A percentile compares a stretch with the other conserved stretches of the same genome.
phyloP scores from a whole-genome alignment of 2,888 invertebrate genomes.

The Ernsta delagoae region DNA sequence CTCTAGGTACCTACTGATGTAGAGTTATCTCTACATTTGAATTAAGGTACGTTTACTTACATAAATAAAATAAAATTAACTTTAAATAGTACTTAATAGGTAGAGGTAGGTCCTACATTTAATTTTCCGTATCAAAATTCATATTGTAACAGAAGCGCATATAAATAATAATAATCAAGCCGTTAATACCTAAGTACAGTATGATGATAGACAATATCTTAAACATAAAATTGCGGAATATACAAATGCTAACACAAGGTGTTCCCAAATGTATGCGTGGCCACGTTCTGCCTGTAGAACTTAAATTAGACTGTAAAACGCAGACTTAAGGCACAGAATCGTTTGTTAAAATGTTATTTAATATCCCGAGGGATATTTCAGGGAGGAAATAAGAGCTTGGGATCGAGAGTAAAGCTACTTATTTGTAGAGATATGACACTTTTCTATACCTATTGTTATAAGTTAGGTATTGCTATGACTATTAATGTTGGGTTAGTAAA shows the following conservation, averaged over 20 bases:
- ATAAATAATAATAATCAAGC: too few species aligned
- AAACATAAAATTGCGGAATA: slow-evolving; percentile 35
- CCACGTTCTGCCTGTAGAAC: slow-evolving; percentile 39
- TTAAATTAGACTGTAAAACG: slow-evolving; percentile 24
- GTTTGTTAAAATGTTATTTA: slow-evolving; percentile 29
- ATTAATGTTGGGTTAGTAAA: too few species aligned
- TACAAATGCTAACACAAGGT: slow-evolving; percentile 40
- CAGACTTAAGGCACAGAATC: slow-evolving; percentile 33
- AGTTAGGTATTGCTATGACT: too few species aligned
- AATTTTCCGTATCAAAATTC: too few species aligned
- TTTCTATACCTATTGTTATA: slow-evolving; percentile 45
- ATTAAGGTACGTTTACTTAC: too few species aligned
- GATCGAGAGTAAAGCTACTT: slow-evolving; percentile 61
- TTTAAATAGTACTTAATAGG: too few species aligned
- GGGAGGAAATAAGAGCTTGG: slow-evolving; percentile 41
- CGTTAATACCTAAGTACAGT: too few species aligned
- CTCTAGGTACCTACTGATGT: too few species aligned
- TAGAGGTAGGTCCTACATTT: too few species aligned
- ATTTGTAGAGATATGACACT: slow-evolving; percentile 64
- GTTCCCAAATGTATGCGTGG: slow-evolving; percentile 47
- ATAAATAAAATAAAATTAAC: too few species aligned
- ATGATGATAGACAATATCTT: background rate
- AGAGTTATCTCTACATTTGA: too few species aligned
- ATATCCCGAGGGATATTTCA: slow-evolving; percentile 34
- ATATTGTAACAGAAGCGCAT: too few species aligned